These are phyloP conservation scores for Nilaparvata lugens DNA, from an alignment of 1,140 invertebrate genomes.

Conservation along the genomic window DNA sequence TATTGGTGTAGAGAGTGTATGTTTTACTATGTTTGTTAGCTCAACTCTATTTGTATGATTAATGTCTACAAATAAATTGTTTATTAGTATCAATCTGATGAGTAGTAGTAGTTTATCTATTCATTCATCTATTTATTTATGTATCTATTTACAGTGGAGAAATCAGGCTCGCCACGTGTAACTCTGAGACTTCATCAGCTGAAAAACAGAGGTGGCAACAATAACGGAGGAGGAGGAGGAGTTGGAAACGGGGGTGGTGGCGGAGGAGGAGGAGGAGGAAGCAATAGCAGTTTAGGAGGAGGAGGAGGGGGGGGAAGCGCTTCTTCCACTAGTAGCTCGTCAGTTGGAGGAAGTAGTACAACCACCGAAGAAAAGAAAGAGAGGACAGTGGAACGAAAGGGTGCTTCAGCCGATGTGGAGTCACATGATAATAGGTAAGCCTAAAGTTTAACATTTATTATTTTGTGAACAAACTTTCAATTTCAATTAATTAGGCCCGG, in stretches of 20 bases:
- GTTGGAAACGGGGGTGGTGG: neutral
- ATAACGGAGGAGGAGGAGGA: neutral
- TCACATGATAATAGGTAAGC: constrained; percentile 9
- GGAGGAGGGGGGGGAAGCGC: too few species aligned
- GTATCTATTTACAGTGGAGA: constrained; percentile 36
- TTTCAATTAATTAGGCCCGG: too few species aligned
- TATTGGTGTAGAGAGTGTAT: too few species aligned
- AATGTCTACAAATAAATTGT: too few species aligned
- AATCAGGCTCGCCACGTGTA: constrained; percentile 44
- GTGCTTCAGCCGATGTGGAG: constrained; percentile 6
- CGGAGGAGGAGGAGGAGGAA: constrained; percentile 31
- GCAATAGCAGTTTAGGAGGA: neutral
- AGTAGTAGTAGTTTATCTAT: too few species aligned
- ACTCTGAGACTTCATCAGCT: constrained; percentile 48
- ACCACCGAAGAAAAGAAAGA: constrained; percentile 30
- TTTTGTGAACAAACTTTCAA: neutral
- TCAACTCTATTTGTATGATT: too few species aligned
- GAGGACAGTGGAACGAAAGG: neutral
- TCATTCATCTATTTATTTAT: too few species aligned
- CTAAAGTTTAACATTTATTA: neutral
- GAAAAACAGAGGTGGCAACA: constrained; percentile 34
- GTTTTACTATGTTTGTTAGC: too few species aligned
- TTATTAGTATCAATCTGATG: too few species aligned
- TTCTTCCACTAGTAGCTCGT: too few species aligned
- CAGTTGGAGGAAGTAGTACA: too few species aligned